Conservation (phyloP, 2,113 vertebrate species). For the Podilymbus podiceps region DNA sequence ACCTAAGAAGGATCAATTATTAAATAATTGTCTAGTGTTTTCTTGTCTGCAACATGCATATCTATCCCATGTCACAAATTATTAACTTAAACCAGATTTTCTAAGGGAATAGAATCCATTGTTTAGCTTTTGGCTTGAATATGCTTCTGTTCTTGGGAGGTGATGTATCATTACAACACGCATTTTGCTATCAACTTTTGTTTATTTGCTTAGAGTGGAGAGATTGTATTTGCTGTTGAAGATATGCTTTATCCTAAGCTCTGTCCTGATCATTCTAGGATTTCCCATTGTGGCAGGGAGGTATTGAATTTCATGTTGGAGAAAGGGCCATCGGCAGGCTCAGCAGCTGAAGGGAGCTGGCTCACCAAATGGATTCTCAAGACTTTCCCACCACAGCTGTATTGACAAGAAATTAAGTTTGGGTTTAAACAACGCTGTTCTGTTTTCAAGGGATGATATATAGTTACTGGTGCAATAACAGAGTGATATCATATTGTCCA, state of each 20-base stretch:
- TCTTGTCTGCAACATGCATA: not conserved
- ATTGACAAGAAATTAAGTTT: conserved; percentile 19
- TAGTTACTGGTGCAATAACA: conserved; percentile 25
- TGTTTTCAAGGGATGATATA: conserved; percentile 41
- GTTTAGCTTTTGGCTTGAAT: not conserved
- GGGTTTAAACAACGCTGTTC: not conserved
- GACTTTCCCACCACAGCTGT: conserved; percentile 43
- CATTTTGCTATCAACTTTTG: not conserved
- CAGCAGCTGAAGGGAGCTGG: conserved; percentile 30
- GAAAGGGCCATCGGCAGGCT: not conserved
- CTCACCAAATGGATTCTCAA: not conserved
- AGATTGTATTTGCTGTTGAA: not conserved
- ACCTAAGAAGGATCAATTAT: not conserved
- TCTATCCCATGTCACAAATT: not conserved
- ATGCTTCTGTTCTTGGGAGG: not conserved
- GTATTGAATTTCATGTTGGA: not conserved
- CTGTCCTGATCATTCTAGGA: not conserved
- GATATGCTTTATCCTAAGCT: not conserved
- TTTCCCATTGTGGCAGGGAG: not conserved
- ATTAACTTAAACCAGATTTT: not conserved
- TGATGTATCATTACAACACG: not conserved
- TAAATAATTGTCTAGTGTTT: not conserved
- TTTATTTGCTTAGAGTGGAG: not conserved
- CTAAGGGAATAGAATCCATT: not conserved
- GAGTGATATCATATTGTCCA: conserved; percentile 48